Evolutionary conservation across 2,888 invertebrate genomes (phyloP), one percentile per base, ranked within the genome.

Genomic region (Autographa gamma): DNA sequence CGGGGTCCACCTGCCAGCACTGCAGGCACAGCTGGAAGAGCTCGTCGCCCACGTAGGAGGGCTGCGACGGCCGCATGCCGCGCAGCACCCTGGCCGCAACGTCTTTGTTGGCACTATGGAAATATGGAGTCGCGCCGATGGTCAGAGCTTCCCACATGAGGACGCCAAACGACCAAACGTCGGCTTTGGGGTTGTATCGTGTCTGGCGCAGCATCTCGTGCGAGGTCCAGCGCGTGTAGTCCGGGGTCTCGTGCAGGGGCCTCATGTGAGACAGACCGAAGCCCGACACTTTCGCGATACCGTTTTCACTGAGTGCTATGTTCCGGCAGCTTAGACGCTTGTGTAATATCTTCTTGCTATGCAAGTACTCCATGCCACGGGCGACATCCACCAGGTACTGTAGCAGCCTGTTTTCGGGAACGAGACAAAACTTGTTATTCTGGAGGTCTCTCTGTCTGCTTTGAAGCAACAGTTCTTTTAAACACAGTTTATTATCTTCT

Each of bases 121-220:
- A 96, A 88, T 98, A 98, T 0, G 97, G 98, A 0, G 98, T 98
- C 0, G 97, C 98, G 52, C 97, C 98, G 86, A 98, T 93, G 6
- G 97, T 97, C 80, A 97, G 96, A 73, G 97, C 97, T 91, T 98
- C 98, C 98, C 98, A 98, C 74, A 98, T 93, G 14, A 98, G 89
- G 73, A 98, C 97, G 0, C 97, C 98, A 90, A 97, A 98, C 0
- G 98, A 97, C 98, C 98, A 98, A 7, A 98, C 96, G 86, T 98
- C 98, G 67, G 97, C 97, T 85, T 97, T 97, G 6, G 96, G 93
- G n/a, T 97, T 97, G 80, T 96, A 97, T 63, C 97, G 96, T 64
- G 97, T 97, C 83, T 97, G 97, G 41, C 97, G 96, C 76, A 98
- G 94, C 84, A 97, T 97, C 90, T 98, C 98, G 32, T 97, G 96